Percentiles rank a stretch among this genome's conserved stretches.
Conservation (phyloP, 2,113 vertebrate species). For the Oxyruncus cristatus region DNA sequence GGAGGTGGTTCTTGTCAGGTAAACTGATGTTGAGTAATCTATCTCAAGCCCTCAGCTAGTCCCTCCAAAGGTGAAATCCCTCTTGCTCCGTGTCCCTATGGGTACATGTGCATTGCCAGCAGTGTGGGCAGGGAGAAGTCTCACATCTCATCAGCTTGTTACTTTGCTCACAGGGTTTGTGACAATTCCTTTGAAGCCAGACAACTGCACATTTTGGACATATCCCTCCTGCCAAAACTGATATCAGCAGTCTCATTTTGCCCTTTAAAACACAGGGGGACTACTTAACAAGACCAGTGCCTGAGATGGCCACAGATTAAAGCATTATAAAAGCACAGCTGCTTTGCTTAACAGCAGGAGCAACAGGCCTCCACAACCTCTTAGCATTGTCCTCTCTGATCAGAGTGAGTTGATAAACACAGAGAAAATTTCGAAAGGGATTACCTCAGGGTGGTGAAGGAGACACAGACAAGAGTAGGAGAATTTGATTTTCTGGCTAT, state of each 20-base stretch:
- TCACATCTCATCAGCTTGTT: neutral
- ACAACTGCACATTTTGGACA: neutral
- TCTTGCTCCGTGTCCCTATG: fast-evolving
- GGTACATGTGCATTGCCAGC: fast-evolving
- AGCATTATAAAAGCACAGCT: neutral
- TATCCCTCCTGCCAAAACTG: neutral
- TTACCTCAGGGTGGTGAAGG: neutral
- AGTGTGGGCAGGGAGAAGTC: no score
- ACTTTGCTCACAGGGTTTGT: neutral
- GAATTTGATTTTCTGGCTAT: neutral
- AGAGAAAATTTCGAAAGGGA: neutral
- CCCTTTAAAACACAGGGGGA: neutral
- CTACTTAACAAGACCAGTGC: neutral
- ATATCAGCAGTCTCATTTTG: neutral
- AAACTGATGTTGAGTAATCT: fast-evolving
- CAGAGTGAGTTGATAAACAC: neutral
- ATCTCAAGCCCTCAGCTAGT: neutral
- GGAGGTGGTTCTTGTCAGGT: neutral
- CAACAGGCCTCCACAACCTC: neutral
- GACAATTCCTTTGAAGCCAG: neutral
- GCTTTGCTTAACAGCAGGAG: neutral
- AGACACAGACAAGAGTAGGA: neutral
- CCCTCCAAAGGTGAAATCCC: neutral
- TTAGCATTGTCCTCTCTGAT: neutral
- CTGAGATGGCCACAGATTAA: neutral